Evolutionary conservation across 2,797 vertebrate genomes (phyloP).

Genomic region (Acestrorhynchus altus): DNA sequence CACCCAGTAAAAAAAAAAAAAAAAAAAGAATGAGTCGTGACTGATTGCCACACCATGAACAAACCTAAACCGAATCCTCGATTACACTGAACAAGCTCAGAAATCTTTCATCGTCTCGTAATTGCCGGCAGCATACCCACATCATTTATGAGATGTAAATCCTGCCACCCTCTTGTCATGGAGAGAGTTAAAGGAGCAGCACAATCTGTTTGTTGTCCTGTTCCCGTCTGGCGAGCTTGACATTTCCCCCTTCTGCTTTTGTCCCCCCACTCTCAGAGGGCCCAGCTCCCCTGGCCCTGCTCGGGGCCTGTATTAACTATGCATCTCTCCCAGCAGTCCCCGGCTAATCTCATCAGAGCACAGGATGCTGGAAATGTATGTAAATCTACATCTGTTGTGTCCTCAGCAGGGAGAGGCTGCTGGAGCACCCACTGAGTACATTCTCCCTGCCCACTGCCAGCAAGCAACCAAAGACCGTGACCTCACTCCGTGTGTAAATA

Average conservation of each 20-base stretch:
- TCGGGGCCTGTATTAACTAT: constrained; percentile 57
- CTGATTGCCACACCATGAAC: constrained; percentile 45
- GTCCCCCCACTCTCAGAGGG: constrained; percentile 52
- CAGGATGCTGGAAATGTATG: constrained; percentile 59
- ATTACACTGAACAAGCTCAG: constrained; percentile 50
- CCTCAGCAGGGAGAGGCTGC: constrained; percentile 53
- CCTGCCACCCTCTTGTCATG: constrained; percentile 56
- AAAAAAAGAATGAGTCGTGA: constrained; percentile 39
- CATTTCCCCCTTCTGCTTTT: constrained; percentile 62
- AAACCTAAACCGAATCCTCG: constrained; percentile 48
- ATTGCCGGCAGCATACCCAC: constrained; percentile 55
- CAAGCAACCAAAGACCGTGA: constrained; percentile 47
- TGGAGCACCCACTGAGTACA: constrained; percentile 58
- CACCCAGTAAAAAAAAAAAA: constrained; percentile 39
- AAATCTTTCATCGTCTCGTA: constrained; percentile 52
- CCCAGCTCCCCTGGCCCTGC: constrained; percentile 56
- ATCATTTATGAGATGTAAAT: constrained; percentile 61
- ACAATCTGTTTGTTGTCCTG: constrained; percentile 60
- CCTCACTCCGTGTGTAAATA: constrained; percentile 50
- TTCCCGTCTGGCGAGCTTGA: constrained; percentile 62
- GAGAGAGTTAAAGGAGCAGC: constrained; percentile 51
- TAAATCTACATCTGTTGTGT: constrained; percentile 64
- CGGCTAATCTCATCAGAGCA: constrained; percentile 62
- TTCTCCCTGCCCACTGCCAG: constrained; percentile 42
- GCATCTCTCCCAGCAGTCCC: constrained; percentile 54